Percentiles rank a stretch among this genome's conserved stretches.
phyloP scores from a whole-genome alignment of 2,888 invertebrate genomes.

The Thyatira batis region DNA sequence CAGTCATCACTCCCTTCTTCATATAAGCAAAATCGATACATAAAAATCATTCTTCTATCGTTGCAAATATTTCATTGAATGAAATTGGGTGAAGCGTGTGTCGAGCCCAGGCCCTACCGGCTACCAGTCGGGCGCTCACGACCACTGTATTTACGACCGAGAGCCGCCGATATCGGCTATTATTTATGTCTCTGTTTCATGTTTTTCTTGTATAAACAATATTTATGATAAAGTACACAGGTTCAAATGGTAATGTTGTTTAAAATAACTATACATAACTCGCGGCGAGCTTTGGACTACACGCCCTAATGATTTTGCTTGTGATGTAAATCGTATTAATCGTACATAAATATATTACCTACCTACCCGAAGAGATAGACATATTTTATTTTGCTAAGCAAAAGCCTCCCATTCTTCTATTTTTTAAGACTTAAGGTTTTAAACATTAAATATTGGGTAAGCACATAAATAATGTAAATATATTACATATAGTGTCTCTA shows the following conservation, averaged over 20 bases:
- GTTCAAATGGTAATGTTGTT: slow-evolving; percentile 30
- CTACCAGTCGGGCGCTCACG: slow-evolving; percentile 45
- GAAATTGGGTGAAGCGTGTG: not conserved
- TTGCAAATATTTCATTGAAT: not conserved
- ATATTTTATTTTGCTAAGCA: no score
- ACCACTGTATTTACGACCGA: slow-evolving; percentile 62
- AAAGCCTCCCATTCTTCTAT: no score
- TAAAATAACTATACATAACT: slow-evolving; percentile 4
- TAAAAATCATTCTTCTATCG: not conserved
- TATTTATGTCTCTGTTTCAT: slow-evolving; percentile 75
- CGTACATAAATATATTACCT: no score
- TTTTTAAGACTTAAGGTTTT: no score
- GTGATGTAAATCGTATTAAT: slow-evolving; percentile 24
- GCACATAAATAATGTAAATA: no score
- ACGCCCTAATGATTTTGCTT: no score
- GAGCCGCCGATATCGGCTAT: slow-evolving; percentile 58
- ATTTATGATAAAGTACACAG: slow-evolving; percentile 38
- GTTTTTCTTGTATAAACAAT: slow-evolving; percentile 44
- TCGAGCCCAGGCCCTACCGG: not conserved
- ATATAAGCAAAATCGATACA: no score
- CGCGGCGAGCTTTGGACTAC: not conserved
- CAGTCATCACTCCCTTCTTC: no score
- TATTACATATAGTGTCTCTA: no score
- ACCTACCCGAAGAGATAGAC: no score
- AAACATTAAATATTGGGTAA: no score